Base-by-base conservation (phyloP, 23 tunicate species). In the Halocynthia aurantium region DNA sequence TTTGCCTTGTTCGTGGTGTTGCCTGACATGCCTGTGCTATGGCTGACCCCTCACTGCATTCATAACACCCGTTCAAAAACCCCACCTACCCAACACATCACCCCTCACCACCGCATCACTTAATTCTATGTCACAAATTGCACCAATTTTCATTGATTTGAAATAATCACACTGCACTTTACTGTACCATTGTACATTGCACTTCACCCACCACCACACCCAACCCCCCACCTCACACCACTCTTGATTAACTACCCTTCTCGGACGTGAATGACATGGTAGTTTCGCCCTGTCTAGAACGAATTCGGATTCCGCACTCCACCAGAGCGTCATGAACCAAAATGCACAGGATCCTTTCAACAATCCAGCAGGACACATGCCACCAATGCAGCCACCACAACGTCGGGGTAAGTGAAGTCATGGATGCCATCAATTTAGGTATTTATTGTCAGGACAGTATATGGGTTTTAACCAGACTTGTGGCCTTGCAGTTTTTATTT, bases 241-340 rank as follows among this genome's bases (percentile, higher is more conserved):
- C 17, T 51, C 52, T 51, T 67, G 52, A 17, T n/a, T 17, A 19
- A 21, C 44, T 18, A 18, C 79, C 31, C 17, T 65, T 20, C 31
- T 8, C 31, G 70, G 70, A 49, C 6, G 31, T 15, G 70, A 20
- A 40, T 62, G 69, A 53, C 52, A 73, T 77, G 58, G 22, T 86
- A 84, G 98, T 82, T 86, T 92, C 83, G 85, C 91, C 77, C 91
- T 92, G 82, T 92, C 98, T 90, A 92, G 98, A 75, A 92, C 98
- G 79, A 86, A 92, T 76, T 92, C 98, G 5, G 98, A 92, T 69
- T 92, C 98, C 10, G 98, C 98, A 50, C 82, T 92, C 18, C 98
- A 92, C 62, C 98, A 92, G 69, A 92, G 91, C 72, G 98, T 83
- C 65, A 86, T 92, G 97, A 85, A 90, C 55, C 97, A 90, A 52